phyloP scores from a whole-genome alignment of 1,140 invertebrate genomes.

The Cyclargus thomasi region DNA sequence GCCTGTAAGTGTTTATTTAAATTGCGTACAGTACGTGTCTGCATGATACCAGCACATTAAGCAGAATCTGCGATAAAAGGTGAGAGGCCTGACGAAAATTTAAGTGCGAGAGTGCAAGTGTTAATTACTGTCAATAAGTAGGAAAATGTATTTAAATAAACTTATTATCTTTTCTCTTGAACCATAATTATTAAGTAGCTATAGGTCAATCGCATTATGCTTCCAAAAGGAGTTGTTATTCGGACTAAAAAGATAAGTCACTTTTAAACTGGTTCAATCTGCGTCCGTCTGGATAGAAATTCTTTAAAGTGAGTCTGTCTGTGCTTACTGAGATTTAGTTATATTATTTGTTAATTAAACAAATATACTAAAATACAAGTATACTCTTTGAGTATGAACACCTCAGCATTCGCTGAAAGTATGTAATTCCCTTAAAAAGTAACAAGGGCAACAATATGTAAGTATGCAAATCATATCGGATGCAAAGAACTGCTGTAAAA shows the following conservation, averaged over 20 bases:
- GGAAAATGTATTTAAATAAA: conserved; percentile 13
- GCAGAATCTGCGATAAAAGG: conserved; percentile 5
- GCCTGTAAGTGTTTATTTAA: neutral
- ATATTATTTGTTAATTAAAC: no score
- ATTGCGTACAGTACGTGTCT: neutral
- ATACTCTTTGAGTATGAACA: no score
- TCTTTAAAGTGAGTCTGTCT: no score
- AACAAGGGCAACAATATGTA: no score
- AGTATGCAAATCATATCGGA: no score
- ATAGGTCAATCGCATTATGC: conserved; percentile 1
- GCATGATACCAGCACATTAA: conserved; percentile 11
- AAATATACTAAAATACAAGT: no score
- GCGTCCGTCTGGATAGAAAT: no score
- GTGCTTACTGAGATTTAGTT: no score
- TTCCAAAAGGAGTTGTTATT: conserved; percentile 1
- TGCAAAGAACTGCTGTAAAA: no score
- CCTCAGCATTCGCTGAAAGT: no score
- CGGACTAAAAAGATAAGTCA: neutral
- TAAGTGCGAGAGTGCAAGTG: conserved; percentile 10
- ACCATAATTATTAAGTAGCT: conserved; percentile 3
- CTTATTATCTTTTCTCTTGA: conserved; percentile 11
- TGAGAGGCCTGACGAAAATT: conserved; percentile 3
- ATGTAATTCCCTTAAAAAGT: no score
- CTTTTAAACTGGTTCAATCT: neutral
- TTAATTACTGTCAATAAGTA: conserved; percentile 13